Base-by-base conservation (phyloP, 2,113 vertebrate species). In the Ia io region DNA sequence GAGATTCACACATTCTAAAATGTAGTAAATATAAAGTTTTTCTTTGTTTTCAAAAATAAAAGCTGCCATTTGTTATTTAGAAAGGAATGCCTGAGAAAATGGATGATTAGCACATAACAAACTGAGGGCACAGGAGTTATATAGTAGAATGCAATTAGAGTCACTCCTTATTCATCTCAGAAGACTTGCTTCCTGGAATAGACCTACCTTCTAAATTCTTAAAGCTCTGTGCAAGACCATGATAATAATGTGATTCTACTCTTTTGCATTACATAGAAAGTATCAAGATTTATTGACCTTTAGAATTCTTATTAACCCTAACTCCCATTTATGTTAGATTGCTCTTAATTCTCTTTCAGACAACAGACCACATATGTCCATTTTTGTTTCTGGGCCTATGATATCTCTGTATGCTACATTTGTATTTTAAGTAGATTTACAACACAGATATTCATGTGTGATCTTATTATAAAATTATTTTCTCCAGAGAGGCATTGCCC, bases 1-100 rank as follows among this genome's bases (percentile, higher is more conserved):
- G 47, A 97, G n/a, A 92, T 49, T 77, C 73, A 95, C 53, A 74
- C n/a, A 44, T 74, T 84, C 90, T 89, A 71, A 95, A 86, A 94
- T 67, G 25, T 73, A 89, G 37, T n/a, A 71, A 79, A 78, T 96
- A 9, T 37, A 40, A 93, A 80, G 3, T 37, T 85, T 86, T 69
- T 96, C 63, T 76, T 85, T 76, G n/a, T 84, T 76, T 25, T 69
- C 42, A 28, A 76, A 90, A 95, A 83, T 90, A 94, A 90, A 93
- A 94, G 30, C 49, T 86, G 2, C 32, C 37, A 61, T 65, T 76
- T 10, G 9, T 71, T 96, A 78, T 92, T 90, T 93, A 95, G 53
- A 69, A 88, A 83, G 82, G 59, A 96, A 47, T 14, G 8, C 13
- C 85, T 91, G 59, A 91, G 44, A 80, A 95, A 95, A 92, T 59